Base-by-base conservation (phyloP, 2,888 invertebrate species). In the Hydrotaea diabolus region DNA sequence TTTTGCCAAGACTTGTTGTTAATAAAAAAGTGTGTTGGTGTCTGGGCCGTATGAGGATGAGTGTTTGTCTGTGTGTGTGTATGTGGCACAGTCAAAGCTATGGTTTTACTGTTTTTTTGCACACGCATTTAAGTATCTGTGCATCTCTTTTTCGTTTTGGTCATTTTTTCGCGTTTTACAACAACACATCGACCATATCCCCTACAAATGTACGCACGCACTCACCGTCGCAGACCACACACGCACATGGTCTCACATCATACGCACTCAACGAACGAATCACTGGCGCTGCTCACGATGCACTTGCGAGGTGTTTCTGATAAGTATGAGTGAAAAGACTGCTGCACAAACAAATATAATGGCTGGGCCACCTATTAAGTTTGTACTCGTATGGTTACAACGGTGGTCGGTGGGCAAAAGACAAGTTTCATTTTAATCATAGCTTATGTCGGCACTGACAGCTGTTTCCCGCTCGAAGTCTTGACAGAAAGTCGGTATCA, bases 61-160 rank as follows among this genome's bases (percentile, higher is more conserved):
- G 31, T 53, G 53, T 9, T n/a, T n/a, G n/a, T n/a, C n/a, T n/a
- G 9, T 49, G 49, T 49, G 13, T 73, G 23, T 43, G 13, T 59
- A 46, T 80, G 74, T 49, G 71, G 77, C 62, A 75, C 11, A 75
- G 59, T 72, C 7, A 66, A 43, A 39, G 69, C 78, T 86, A 86
- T 84, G 80, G 86, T 84, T 84, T 86, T 84, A 80, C 86, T 86
- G 80, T 84, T 86, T 86, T 86, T 86, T 86, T 82, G 26, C 83
- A 86, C 77, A 82, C 46, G 77, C 75, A 80, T 77, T 76, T 64
- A 62, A 64, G 79, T 82, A 82, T 82, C 75, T 75, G 86, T 69
- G 86, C 82, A 82, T 86, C 86, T 86, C 86, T 86, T 86, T 86
- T 86, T 84, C 86, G 79, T 86, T 86, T 86, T 86, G 86, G 82